phyloP scores from a whole-genome alignment of 2,888 invertebrate genomes.

The Bhutanitis thaidina region DNA sequence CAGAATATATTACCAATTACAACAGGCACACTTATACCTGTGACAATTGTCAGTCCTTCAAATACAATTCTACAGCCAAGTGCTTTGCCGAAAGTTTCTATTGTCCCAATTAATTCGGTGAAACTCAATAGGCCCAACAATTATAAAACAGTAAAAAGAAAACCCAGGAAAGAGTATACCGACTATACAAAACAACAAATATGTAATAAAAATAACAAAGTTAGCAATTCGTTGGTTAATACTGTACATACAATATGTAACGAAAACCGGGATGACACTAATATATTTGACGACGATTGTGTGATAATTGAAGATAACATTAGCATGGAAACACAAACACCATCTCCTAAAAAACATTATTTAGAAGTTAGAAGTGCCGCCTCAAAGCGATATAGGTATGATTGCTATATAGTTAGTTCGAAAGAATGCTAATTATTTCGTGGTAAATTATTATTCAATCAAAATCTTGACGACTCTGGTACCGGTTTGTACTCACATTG shows the following conservation, averaged over 20 bases:
- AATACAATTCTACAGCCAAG: constrained; percentile 12
- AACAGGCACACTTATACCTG: constrained; percentile 53
- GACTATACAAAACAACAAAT: constrained; percentile 14
- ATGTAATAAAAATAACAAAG: constrained; percentile 17
- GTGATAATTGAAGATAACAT: constrained; percentile 18
- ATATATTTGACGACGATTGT: background rate
- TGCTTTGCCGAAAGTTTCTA: constrained; percentile 41
- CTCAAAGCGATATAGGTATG: constrained; percentile 46
- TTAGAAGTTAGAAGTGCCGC: constrained; percentile 53
- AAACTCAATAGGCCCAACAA: constrained; percentile 25
- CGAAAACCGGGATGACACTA: background rate
- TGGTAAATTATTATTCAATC: too few species aligned
- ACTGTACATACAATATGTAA: background rate
- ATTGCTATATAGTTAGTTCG: background rate
- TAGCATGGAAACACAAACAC: constrained; percentile 14
- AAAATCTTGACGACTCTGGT: too few species aligned
- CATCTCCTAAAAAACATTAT: constrained; percentile 22
- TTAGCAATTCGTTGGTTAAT: background rate
- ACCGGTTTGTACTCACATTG: too few species aligned
- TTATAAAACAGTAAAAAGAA: constrained; percentile 40
- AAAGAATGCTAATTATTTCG: too few species aligned
- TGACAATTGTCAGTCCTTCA: constrained; percentile 28
- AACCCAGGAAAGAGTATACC: constrained; percentile 23
- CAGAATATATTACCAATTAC: constrained; percentile 38
- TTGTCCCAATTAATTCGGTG: constrained; percentile 37